phyloP scores from a whole-genome alignment of 2,113 vertebrate species.

The Trogon melanurus region DNA sequence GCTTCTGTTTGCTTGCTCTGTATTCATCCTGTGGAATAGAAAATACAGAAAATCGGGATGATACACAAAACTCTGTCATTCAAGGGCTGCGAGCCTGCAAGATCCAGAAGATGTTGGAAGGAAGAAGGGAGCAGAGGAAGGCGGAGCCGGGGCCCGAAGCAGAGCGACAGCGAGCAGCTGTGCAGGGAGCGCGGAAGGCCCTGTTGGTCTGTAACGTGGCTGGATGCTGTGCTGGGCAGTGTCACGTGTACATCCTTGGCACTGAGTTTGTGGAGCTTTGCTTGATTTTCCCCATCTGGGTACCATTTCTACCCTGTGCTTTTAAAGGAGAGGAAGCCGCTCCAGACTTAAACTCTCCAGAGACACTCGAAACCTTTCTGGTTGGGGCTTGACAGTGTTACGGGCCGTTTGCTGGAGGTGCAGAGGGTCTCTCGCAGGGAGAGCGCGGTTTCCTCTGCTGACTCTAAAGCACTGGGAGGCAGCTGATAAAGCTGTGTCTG shows the following conservation, averaged over 20 bases:
- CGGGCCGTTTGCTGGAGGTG: not conserved
- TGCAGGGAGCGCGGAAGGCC: conserved; percentile 52
- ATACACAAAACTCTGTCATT: conserved; percentile 50
- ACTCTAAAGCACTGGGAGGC: not conserved
- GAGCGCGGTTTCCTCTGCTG: not conserved
- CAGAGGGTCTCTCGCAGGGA: not conserved
- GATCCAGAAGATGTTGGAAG: conserved; percentile 47
- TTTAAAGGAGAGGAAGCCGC: not conserved
- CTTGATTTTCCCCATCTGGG: not conserved
- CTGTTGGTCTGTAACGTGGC: not conserved
- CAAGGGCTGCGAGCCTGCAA: conserved; percentile 57
- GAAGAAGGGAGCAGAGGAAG: conserved; percentile 35
- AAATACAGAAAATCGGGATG: not conserved
- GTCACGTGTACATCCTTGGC: not conserved
- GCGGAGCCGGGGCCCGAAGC: not conserved
- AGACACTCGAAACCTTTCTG: not conserved
- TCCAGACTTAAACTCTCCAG: not conserved
- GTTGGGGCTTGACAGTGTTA: not conserved
- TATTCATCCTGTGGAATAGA: not conserved
- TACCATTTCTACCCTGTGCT: not conserved
- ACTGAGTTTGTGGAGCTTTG: not conserved
- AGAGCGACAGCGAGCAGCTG: not conserved
- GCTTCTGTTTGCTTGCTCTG: not conserved
- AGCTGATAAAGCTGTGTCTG: not conserved
- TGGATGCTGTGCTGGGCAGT: not conserved